Base-by-base conservation (phyloP, 2,113 vertebrate species). In the Microcebus murinus region DNA sequence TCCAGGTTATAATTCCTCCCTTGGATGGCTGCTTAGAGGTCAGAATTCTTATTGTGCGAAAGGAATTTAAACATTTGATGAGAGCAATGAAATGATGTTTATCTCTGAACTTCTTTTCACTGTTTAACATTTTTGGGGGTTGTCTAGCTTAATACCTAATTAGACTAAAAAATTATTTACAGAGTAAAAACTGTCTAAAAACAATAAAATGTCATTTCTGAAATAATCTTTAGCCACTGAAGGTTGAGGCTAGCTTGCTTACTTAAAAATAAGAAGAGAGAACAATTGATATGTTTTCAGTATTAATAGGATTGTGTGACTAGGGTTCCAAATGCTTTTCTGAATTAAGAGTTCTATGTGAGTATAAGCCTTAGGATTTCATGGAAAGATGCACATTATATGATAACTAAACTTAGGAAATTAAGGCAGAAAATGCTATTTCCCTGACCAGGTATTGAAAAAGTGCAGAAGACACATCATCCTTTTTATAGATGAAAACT, bases 401-500 rank as follows among this genome's bases (percentile, higher is more conserved):
- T 89, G 9, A 23, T 55, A 82, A 71, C 39, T 83, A 42, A 96
- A 68, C 3, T 34, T 84, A 89, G 45, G 5, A 84, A 76, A 55
- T 80, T 77, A 88, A 84, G 92, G 31, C 52, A 85, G 71, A 52
- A 95, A 90, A 81, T 70, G 21, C 7, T 45, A 2, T 95, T 90
- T 94, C 67, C 76, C 36, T 90, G 92, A 87, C 13, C 34, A 71
- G 59, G 14, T 91, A 70, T 67, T 92, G 59, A 70, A 87, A 93
- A 93, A 83, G 25, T 90, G 2, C 25, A 61, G 57, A 80, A 80
- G 71, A 85, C n/a, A 61, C 59, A 34, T 29, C 10, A 20, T 61
- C 13, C 1, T 86, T 70, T 87, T 94, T 91, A 82, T 27, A 85
- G 91, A 50, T 95, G 92, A 90, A 94, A 91, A 59, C 87, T 92